phyloP scores from a whole-genome alignment of 2,797 vertebrate genomes.

The Threskiornis aethiopicus region DNA sequence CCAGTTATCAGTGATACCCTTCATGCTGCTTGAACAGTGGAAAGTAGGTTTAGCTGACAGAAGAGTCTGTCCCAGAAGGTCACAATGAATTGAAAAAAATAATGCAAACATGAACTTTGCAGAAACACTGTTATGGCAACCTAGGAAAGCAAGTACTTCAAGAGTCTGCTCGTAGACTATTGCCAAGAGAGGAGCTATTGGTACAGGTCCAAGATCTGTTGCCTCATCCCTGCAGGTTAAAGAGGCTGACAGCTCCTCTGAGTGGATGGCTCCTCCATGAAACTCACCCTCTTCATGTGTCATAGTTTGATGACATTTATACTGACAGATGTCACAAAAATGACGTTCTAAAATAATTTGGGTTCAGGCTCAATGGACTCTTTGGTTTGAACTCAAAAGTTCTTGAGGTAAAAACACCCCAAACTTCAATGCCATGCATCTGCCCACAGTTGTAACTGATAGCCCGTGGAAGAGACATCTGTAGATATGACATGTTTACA shows the following conservation, averaged over 20 bases:
- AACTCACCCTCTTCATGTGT: neutral
- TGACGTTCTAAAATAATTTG: neutral
- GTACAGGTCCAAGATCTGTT: neutral
- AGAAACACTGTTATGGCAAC: neutral
- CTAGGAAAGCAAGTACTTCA: neutral
- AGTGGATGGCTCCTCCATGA: neutral
- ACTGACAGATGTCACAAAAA: neutral
- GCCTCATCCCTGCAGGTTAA: neutral
- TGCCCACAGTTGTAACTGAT: neutral
- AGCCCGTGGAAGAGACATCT: neutral
- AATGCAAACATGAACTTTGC: neutral
- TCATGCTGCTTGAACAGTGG: neutral
- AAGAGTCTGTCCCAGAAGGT: neutral
- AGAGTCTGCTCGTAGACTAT: neutral
- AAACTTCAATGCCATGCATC: neutral
- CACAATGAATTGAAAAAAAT: neutral
- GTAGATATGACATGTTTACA: neutral
- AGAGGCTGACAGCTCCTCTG: neutral
- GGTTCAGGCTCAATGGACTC: neutral
- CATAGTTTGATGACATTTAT: neutral
- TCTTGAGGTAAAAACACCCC: neutral
- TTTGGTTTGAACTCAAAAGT: neutral
- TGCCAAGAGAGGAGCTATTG: neutral
- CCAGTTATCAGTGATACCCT: neutral
- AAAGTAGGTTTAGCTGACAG: neutral